Conservation (phyloP, 2,888 invertebrate genomes). For the Odontocolon sp. region DNA sequence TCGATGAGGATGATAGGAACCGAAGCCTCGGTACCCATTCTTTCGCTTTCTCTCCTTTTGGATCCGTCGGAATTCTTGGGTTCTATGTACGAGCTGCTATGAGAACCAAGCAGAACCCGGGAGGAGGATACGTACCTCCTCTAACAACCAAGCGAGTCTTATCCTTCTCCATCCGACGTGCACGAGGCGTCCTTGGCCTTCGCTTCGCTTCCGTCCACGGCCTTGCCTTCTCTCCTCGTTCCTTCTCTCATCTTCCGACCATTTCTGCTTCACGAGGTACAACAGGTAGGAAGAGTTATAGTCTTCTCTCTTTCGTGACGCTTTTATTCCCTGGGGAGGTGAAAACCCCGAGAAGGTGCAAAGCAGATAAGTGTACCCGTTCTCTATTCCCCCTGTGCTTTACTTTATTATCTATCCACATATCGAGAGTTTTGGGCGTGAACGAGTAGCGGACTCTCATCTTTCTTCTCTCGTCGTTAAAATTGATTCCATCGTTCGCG, state of each 20-base stretch:
- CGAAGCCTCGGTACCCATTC: background rate
- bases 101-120: conserved; percentile 13
- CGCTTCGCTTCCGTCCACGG: conserved; percentile 55
- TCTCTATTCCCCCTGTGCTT: background rate
- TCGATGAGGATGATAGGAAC: conserved; percentile 12
- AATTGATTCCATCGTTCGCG: conserved; percentile 3
- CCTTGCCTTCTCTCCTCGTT: conserved; percentile 34
- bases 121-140: conserved; percentile 27
- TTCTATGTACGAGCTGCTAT: background rate
- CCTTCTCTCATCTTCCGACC: background rate
- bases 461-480: background rate
- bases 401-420: conserved; percentile 6
- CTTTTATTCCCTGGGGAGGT: conserved; percentile 7
- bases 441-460: background rate
- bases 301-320: background rate
- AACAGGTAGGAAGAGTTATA: background rate
- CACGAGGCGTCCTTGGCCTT: conserved; percentile 54
- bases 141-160: conserved; percentile 29
- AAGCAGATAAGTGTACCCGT: conserved; percentile 10
- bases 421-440: conserved; percentile 1
- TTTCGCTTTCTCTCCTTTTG: background rate
- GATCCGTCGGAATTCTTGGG: background rate
- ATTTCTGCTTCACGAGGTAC: background rate
- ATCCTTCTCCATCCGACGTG: conserved; percentile 44
- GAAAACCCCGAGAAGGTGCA: conserved; percentile 10